These are phyloP conservation scores for Frankliniella intonsa DNA, from an alignment of 2,888 invertebrate species.

Conservation along the genomic window DNA sequence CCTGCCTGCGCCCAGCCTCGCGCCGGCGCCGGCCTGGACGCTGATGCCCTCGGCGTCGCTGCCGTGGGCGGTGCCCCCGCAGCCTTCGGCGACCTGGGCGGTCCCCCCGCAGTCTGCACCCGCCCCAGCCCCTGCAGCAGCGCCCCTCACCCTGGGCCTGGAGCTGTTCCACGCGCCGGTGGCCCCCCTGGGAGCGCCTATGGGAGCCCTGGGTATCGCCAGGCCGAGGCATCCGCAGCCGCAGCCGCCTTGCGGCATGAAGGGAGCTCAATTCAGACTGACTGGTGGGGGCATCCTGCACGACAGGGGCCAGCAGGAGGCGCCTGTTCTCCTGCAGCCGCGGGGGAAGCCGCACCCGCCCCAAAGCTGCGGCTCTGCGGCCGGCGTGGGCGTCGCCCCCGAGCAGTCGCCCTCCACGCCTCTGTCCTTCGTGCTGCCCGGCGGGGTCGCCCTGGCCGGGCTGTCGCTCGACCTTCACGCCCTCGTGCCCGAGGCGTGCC, in stretches of 20 bases:
- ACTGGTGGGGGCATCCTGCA: slow-evolving; percentile 40
- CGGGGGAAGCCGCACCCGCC: slow-evolving; percentile 30
- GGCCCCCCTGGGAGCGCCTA: no score
- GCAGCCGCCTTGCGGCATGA: not conserved
- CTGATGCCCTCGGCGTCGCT: slow-evolving; percentile 39
- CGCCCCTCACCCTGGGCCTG: slow-evolving; percentile 31
- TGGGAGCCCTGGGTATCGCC: no score
- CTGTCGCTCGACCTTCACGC: slow-evolving; percentile 12
- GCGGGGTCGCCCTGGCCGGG: slow-evolving; percentile 29
- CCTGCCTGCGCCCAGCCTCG: not conserved
- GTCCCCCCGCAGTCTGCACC: slow-evolving; percentile 31
- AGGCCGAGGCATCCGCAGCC: not conserved
- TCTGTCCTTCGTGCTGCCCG: slow-evolving; percentile 38
- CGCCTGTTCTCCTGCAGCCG: slow-evolving; percentile 32
- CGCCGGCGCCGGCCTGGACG: not conserved
- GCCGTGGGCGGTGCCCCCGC: slow-evolving; percentile 38
- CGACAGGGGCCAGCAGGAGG: slow-evolving; percentile 38
- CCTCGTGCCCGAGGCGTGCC: slow-evolving; percentile 31
- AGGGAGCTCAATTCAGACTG: slow-evolving; percentile 35
- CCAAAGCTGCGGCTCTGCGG: slow-evolving; percentile 29
- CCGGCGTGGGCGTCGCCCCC: slow-evolving; percentile 30
- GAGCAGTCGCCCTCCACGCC: slow-evolving; percentile 39
- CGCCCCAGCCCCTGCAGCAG: slow-evolving; percentile 36
- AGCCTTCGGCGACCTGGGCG: slow-evolving; percentile 41
- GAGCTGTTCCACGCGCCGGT: slow-evolving; percentile 28